Base-by-base conservation (phyloP, 2,113 vertebrate species). In the Seriola dumerili region DNA sequence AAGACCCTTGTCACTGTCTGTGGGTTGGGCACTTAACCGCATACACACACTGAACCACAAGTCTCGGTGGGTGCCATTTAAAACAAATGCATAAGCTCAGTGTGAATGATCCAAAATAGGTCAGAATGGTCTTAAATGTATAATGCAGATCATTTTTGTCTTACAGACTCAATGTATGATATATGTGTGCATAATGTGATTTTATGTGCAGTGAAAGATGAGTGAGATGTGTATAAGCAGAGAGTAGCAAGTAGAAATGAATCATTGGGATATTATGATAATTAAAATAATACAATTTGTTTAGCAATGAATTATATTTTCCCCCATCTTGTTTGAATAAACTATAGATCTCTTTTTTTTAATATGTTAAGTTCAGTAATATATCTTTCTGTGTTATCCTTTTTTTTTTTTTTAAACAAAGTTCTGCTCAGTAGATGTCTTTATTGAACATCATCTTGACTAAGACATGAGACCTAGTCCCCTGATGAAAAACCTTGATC, bases 1-100 rank as follows among this genome's bases (percentile, higher is more conserved):
- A 76, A 80, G 85, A 80, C 71, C 23, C 11, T 9, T 87, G 81
- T 88, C 68, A 73, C 40, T 67, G 13, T 77, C 63, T 74, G 76
- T 72, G 59, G 59, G 55, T 36, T 78, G n/a, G 61, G 25, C n/a
- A 62, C 40, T 71, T 76, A 87, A 76, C 72, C 76, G 52, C 65
- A 73, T 48, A 48, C 54, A n/a, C 9, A 73, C 42, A 58, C 70
- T 65, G 29, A 78, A 71, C 19, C 13, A 8, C 12, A 36, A 55
- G 25, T 44, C 72, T 54, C 59, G 2, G n/a, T 66, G 57, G 59
- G 54, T 74, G 59, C 52, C 40, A 52, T 88, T 80, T 80, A 52
- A 78, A 86, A 86, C 82, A 66, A 52, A 59, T 72, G 34, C 23
- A 14, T 69, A 72, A 58, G 62, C 61, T 72, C 29, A 32, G 42